phyloP scores from a whole-genome alignment of 2,797 vertebrate genomes.

The Acrossocheilus fasciatus region DNA sequence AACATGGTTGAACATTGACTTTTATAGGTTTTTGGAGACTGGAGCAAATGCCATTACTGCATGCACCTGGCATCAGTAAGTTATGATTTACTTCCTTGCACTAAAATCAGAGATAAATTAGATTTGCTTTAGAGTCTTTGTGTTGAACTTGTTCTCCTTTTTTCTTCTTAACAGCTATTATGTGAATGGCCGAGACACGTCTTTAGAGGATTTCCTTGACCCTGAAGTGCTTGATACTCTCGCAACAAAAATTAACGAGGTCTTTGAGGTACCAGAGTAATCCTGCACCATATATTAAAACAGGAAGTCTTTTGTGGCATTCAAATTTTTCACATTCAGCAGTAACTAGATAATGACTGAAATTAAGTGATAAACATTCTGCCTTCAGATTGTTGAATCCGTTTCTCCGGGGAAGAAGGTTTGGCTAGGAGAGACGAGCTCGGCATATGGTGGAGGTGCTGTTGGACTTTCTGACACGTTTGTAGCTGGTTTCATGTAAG shows the following conservation, averaged over 20 bases:
- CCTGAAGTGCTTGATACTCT: conserved; percentile 87
- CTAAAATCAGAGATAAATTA: neutral
- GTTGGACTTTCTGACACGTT: conserved; percentile 87
- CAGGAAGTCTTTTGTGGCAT: neutral
- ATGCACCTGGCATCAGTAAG: conserved; percentile 97
- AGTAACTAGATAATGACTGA: neutral
- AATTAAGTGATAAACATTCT: neutral
- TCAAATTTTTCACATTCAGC: neutral
- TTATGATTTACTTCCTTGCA: conserved; percentile 42
- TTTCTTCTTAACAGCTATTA: conserved; percentile 85
- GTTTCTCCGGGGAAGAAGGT: conserved; percentile 81
- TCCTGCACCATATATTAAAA: neutral
- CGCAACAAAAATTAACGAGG: conserved; percentile 72
- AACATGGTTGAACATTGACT: neutral
- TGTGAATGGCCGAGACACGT: conserved; percentile 86
- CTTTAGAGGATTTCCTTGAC: conserved; percentile 87
- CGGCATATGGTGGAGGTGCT: conserved; percentile 91
- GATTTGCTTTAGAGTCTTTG: neutral
- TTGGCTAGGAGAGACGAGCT: conserved; percentile 96
- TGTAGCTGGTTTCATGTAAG: conserved; percentile 94
- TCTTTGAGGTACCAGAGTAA: conserved; percentile 80
- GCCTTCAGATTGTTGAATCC: conserved; percentile 65
- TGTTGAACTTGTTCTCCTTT: neutral
- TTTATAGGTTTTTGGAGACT: conserved; percentile 84
- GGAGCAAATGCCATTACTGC: conserved; percentile 85